These are phyloP conservation scores for Perdita meconis DNA, from an alignment of 2,888 invertebrate genomes.

Conservation along the genomic window DNA sequence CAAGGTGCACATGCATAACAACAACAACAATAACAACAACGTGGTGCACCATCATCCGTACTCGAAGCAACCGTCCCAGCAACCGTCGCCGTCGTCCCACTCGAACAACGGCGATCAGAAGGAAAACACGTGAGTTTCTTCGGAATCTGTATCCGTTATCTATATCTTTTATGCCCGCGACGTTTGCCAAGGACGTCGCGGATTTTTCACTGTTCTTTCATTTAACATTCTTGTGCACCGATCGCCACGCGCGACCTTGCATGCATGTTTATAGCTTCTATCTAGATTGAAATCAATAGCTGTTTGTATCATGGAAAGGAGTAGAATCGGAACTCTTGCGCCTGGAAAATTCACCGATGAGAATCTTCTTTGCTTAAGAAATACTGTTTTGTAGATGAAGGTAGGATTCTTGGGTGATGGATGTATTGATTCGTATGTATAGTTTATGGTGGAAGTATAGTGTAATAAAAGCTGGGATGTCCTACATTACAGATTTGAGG, in stretches of 20 bases:
- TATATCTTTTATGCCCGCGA: not conserved
- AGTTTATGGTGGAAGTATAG: too few species aligned
- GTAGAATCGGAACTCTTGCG: too few species aligned
- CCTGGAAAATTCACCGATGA: too few species aligned
- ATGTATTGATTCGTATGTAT: too few species aligned
- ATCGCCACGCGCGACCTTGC: not conserved
- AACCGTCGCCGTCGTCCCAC: constrained; percentile 72
- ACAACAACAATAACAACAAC: constrained; percentile 80
- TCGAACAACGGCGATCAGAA: constrained; percentile 81
- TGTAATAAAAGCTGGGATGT: too few species aligned
- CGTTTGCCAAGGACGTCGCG: not conserved
- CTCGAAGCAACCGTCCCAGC: constrained; percentile 79
- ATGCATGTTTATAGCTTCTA: not conserved
- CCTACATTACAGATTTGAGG: too few species aligned
- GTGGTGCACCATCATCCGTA: constrained; percentile 78
- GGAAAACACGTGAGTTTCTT: constrained; percentile 82
- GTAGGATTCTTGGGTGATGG: too few species aligned
- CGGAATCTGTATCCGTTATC: not conserved
- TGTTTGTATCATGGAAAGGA: not conserved
- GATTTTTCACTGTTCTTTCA: not conserved
- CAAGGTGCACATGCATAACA: constrained; percentile 87
- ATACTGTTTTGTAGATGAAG: too few species aligned
- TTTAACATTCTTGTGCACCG: not conserved
- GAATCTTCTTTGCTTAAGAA: too few species aligned
- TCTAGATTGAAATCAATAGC: not conserved